phyloP scores from a whole-genome alignment of 2,797 vertebrate species.

The Botia almorhae region DNA sequence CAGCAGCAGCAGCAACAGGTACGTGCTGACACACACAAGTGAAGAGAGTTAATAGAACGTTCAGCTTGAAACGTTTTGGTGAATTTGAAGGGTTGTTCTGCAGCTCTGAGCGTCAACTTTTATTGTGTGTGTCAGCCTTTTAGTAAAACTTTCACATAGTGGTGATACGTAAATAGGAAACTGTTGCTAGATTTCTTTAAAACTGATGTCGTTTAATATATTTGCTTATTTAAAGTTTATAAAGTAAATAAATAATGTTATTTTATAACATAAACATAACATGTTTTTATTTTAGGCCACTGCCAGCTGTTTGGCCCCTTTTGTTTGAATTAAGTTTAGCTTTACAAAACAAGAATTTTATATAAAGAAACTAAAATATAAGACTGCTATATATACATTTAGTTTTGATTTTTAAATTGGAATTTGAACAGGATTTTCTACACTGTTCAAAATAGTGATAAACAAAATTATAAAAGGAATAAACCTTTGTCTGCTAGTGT shows the following conservation, averaged over 20 bases:
- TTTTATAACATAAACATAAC: not conserved
- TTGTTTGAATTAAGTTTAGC: no score
- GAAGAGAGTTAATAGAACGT: not conserved
- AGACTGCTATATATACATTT: no score
- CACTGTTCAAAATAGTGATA: no score
- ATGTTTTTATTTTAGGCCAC: no score
- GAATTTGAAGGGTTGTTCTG: not conserved
- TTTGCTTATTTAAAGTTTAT: not conserved
- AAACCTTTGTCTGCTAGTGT: not conserved
- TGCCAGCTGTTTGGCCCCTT: no score
- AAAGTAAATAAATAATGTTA: not conserved
- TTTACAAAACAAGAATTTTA: no score
- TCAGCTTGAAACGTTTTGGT: not conserved
- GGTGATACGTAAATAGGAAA: not conserved
- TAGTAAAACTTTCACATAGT: not conserved
- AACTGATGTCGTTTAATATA: not conserved
- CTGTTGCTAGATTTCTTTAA: not conserved
- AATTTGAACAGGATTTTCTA: no score
- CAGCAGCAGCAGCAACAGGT: constrained; percentile 83
- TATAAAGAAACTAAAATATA: no score
- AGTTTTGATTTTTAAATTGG: no score
- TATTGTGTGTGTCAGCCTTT: not conserved
- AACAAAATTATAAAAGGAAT: not conserved
- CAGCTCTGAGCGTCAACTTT: no score
- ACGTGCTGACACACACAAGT: constrained; percentile 62